Percentiles rank a stretch among this genome's conserved stretches.
These are phyloP conservation scores for Camponotus pennsylvanicus DNA, from an alignment of 1,140 invertebrate genomes.

Conservation along the genomic window DNA sequence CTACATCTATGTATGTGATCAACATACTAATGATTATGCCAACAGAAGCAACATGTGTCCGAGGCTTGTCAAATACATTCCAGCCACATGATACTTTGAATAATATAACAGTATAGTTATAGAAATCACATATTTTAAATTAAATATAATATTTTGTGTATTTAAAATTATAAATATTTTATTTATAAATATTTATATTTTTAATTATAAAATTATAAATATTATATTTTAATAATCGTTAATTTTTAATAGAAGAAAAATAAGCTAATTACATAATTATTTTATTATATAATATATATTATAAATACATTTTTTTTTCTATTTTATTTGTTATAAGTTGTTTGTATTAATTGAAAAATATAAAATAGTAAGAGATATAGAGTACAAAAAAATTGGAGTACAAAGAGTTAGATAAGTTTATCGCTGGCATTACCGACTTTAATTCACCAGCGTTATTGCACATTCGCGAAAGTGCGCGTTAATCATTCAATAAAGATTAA, in stretches of 20 bases:
- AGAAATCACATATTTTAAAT: background rate
- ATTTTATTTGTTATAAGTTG: background rate
- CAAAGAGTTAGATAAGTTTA: background rate
- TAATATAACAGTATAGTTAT: background rate
- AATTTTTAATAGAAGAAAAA: background rate
- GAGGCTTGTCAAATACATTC: conserved; percentile 40
- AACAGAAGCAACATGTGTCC: conserved; percentile 44
- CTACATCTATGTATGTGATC: background rate
- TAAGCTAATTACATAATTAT: background rate
- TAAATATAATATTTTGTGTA: background rate
- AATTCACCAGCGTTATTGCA: conserved; percentile 10
- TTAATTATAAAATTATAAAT: background rate
- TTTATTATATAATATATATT: background rate
- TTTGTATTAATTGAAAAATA: background rate
- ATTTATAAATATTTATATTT: background rate
- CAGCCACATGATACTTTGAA: background rate
- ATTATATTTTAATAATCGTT: background rate
- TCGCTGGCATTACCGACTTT: conserved; percentile 8
- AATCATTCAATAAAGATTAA: conserved; percentile 59
- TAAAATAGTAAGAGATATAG: too few species aligned
- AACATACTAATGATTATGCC: conserved; percentile 40
- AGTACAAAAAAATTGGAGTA: too few species aligned
- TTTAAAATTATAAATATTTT: background rate
- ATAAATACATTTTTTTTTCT: background rate
- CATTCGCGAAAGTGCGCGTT: conserved; percentile 34